These are phyloP conservation scores for Schrankia costaestrigalis DNA, from an alignment of 2,888 invertebrate genomes.

Conservation along the genomic window DNA sequence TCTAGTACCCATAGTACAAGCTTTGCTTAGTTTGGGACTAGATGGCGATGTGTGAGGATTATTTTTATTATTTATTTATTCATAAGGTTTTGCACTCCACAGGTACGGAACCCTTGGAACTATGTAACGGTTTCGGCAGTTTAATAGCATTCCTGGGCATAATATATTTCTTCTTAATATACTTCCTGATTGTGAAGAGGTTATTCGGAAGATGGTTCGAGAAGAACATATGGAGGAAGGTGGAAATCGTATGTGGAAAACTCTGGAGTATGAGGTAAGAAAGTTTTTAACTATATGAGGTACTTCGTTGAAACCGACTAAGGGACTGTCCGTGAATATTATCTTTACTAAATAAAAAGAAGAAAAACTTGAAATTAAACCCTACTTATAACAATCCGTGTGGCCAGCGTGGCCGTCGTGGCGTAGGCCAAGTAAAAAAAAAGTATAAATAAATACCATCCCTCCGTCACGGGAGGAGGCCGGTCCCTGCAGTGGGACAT, in stretches of 20 bases:
- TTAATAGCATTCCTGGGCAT: slow-evolving; percentile 82
- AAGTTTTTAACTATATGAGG: slow-evolving; percentile 1
- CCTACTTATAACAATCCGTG: too few species aligned
- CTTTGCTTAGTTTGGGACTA: too few species aligned
- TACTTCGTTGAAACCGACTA: too few species aligned
- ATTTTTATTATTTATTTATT: too few species aligned
- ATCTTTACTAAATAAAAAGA: too few species aligned
- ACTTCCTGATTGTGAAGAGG: slow-evolving; percentile 83
- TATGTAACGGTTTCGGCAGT: slow-evolving; percentile 87
- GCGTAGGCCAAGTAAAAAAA: not conserved
- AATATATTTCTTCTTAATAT: slow-evolving; percentile 82
- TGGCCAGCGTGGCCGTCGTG: not conserved
- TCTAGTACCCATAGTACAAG: too few species aligned
- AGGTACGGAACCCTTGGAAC: slow-evolving; percentile 51
- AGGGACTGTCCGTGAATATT: too few species aligned
- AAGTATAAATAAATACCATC: too few species aligned
- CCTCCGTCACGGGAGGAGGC: too few species aligned
- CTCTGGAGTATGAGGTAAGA: slow-evolving; percentile 59
- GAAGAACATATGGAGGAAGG: slow-evolving; percentile 49
- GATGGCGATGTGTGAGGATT: too few species aligned
- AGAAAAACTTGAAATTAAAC: too few species aligned
- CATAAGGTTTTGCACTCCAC: slow-evolving; percentile 10
- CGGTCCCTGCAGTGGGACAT: too few species aligned
- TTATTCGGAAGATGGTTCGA: slow-evolving; percentile 67
- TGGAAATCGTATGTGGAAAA: slow-evolving; percentile 25